Evolutionary conservation across 2,888 invertebrate species (phyloP).

Genomic region (Horisme vitalbata): DNA sequence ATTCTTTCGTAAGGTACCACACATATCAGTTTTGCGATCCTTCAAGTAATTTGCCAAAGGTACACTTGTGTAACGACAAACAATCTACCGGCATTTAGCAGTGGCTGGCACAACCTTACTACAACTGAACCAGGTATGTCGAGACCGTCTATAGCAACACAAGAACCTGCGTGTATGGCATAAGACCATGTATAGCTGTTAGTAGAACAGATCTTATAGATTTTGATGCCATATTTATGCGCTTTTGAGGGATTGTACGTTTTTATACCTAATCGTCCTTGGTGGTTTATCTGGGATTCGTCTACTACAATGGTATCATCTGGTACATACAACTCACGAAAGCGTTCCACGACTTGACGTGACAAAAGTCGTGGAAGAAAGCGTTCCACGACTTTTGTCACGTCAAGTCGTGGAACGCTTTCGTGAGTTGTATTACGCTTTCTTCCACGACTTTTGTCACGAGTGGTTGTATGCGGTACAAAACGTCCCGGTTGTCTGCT

Average conservation of each 20-base stretch:
- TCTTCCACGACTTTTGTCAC: constrained; percentile 1
- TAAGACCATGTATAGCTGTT: constrained; percentile 24
- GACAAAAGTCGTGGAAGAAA: too few species aligned
- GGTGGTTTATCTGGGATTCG: constrained; percentile 1
- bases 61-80: constrained; percentile 25
- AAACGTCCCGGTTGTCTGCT: constrained; percentile 22
- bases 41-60: constrained; percentile 21
- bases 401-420: too few species aligned
- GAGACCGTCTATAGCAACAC: constrained; percentile 18
- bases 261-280: constrained; percentile 1
- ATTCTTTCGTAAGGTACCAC: constrained; percentile 32
- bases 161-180: constrained; percentile 19
- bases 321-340: constrained; percentile 1
- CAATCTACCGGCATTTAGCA: constrained; percentile 25
- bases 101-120: constrained; percentile 23
- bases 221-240: constrained; percentile 20
- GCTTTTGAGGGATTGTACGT: constrained; percentile 7
- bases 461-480: constrained; percentile 23
- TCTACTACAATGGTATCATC: constrained; percentile 1
- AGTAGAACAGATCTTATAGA: constrained; percentile 23
- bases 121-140: constrained; percentile 25
- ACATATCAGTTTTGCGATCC: constrained; percentile 26
- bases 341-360: constrained; percentile 1
- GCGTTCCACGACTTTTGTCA: too few species aligned
- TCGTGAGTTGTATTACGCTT: too few species aligned